phyloP scores from a whole-genome alignment of 2,113 vertebrate genomes.

The Zapornia atra region DNA sequence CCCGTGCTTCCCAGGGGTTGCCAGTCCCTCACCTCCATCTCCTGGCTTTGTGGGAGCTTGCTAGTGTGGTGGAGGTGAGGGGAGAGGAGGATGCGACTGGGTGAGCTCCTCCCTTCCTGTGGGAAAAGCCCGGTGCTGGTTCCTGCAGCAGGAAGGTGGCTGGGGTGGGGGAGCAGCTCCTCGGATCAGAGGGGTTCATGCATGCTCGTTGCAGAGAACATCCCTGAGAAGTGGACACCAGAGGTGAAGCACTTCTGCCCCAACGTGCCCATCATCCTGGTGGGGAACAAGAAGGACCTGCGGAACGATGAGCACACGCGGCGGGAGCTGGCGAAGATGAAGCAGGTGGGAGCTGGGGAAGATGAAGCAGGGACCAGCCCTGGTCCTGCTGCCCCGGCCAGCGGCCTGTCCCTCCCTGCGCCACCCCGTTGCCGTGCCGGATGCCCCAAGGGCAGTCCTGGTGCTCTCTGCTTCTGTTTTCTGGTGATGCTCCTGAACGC shows the following conservation, averaged over 20 bases:
- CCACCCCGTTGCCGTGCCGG: neutral
- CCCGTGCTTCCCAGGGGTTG: rapidly evolving
- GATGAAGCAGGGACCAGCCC: conserved; percentile 89
- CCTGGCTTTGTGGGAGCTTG: neutral
- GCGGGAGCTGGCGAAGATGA: conserved; percentile 95
- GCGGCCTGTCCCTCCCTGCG: rapidly evolving
- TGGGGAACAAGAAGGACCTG: conserved; percentile 98
- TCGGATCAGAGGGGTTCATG: rapidly evolving
- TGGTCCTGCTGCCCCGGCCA: neutral
- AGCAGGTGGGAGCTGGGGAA: conserved; percentile 91
- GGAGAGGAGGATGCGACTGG: neutral
- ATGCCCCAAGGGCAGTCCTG: neutral
- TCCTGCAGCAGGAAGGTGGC: rapidly evolving
- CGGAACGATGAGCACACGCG: conserved; percentile 94
- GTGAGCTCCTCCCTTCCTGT: rapidly evolving
- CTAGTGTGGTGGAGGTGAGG: neutral
- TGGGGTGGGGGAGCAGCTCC: neutral
- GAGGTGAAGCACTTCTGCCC: conserved; percentile 99
- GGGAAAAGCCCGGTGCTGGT: neutral
- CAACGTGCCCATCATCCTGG: conserved; percentile 96
- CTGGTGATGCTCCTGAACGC: neutral
- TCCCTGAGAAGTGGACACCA: conserved; percentile 97
- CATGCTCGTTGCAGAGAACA: conserved; percentile 84
- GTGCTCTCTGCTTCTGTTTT: neutral
- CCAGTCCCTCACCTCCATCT: neutral